Evolutionary conservation across 2,797 vertebrate genomes (phyloP).

Genomic region (Luscinia megarhynchos): DNA sequence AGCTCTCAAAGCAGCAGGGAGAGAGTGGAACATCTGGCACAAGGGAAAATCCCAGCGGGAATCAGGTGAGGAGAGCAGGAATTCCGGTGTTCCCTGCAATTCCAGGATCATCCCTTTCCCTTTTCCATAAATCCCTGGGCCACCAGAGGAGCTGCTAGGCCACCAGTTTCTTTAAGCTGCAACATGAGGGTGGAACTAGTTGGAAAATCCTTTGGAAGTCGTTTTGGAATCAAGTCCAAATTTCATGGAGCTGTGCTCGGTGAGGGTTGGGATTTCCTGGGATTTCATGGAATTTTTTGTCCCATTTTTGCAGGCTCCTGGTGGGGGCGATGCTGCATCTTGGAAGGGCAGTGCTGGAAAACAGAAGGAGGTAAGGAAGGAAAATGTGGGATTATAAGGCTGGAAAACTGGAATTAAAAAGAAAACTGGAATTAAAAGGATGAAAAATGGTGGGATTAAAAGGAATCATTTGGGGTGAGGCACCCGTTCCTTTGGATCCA

Average conservation of each 20-base stretch:
- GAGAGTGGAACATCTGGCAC: slow-evolving; percentile 58
- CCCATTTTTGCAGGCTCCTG: slow-evolving; percentile 55
- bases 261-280: not conserved
- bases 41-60: slow-evolving; percentile 63
- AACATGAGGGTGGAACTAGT: not conserved
- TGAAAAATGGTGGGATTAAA: too few relatives aligned
- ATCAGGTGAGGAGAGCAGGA: slow-evolving; percentile 77
- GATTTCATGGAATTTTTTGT: not conserved
- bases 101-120: not conserved
- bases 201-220: slow-evolving; percentile 20
- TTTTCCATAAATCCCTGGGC: not conserved
- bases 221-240: not conserved
- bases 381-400: too few relatives aligned
- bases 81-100: not conserved
- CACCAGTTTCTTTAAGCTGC: not conserved
- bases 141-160: not conserved
- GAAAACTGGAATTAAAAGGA: too few relatives aligned
- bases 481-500: accelerated
- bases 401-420: too few relatives aligned
- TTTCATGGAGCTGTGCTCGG: not conserved
- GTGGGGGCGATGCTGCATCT: slow-evolving; percentile 29
- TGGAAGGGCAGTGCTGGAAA: slow-evolving; percentile 39
- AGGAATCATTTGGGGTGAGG: not conserved
- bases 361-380: slow-evolving; percentile 69
- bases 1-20: slow-evolving; percentile 71